phyloP scores from a whole-genome alignment of 2,113 vertebrate species.

The Numida meleagris region DNA sequence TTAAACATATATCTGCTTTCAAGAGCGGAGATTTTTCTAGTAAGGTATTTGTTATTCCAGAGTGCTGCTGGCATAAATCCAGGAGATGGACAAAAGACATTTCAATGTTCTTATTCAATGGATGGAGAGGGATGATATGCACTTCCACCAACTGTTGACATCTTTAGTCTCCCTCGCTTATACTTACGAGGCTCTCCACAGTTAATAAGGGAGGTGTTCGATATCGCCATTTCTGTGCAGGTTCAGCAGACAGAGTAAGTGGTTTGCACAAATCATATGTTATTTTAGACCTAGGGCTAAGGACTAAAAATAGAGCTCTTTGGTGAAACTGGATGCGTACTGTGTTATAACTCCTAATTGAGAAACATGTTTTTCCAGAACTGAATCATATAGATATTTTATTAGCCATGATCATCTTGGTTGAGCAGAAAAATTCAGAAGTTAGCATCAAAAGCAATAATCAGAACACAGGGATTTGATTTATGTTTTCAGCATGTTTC shows the following conservation, averaged over 20 bases:
- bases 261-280: neutral
- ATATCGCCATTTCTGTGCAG: neutral
- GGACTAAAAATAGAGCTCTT: neutral
- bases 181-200: neutral
- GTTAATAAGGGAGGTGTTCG: neutral
- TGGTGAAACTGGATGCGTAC: neutral
- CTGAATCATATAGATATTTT: neutral
- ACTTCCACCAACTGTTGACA: rapidly evolving
- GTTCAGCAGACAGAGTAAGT: neutral
- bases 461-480: neutral
- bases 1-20: neutral
- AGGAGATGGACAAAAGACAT: neutral
- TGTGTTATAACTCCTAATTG: neutral
- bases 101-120: neutral
- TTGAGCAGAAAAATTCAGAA: neutral
- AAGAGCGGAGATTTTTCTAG: neutral
- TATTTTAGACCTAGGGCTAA: neutral
- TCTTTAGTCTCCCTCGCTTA: neutral
- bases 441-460: neutral
- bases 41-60: neutral
- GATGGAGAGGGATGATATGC: rapidly evolving
- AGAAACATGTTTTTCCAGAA: neutral
- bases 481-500: neutral
- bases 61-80: rapidly evolving
- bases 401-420: neutral